Base-by-base conservation (phyloP, 2,888 invertebrate species). In the Strigamia transsilvanica region DNA sequence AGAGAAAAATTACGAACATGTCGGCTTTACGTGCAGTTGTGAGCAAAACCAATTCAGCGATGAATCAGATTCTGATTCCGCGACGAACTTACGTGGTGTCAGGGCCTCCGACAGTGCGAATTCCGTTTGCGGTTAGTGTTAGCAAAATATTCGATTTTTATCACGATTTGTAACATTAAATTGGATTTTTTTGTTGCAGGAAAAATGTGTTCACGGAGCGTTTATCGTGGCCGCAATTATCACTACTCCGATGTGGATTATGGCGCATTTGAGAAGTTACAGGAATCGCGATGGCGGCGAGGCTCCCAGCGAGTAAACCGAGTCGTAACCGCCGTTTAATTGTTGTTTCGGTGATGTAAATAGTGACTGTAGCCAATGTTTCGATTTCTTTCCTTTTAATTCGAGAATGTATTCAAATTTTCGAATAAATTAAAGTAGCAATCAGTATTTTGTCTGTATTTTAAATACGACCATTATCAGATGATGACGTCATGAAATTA, bases 221-320 rank as follows among this genome's bases (percentile, higher is more conserved):
- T 6, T 81, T 1, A 81, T 81, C 9, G 23, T 38, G 13, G n/a
- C 27, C 10, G 56, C 38, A 4, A 81, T 81, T 10, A 12, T 66
- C 7, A 4, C 21, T 5, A 81, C 81, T 32, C 81, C 81, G 12
- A 61, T 81, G 61, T 81, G 81, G 81, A 51, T 81, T 32, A 21
- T 81, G 81, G 56, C 81, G 12, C 56, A 81, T 38, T 51, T 81
- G 81, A 61, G 13, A 13, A 27, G 61, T 5, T 81, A 81, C 81
- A n/a, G 51, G 27, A 3, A 61, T n/a, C 34, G 80, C 15, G 80
- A 13, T 4, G 34, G 34, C 34, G 34, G 34, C 3, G 34, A 7
- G 3, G 34, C 4, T 5, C 4, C n/a, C n/a, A n/a, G 34, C 4
- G 34, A 34, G 7, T 34, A 34, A 34, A 34, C 7, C 34, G 34